Evolutionary conservation across 1,140 invertebrate species (phyloP).

Genomic region (Papilio polytes): DNA sequence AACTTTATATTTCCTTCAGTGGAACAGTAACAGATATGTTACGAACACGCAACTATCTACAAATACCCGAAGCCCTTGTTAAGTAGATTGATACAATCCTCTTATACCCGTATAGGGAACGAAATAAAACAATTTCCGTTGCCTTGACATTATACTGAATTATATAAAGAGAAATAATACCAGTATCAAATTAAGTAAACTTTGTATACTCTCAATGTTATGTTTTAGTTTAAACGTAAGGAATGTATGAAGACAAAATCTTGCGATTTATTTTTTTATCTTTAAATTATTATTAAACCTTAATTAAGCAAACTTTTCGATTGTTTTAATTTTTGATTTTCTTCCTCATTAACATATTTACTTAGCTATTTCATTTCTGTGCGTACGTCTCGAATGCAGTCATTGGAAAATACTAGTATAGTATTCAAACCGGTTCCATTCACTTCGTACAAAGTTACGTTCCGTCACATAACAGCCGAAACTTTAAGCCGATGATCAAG

Average conservation of each 20-base stretch:
- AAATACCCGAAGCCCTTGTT: slow-evolving; percentile 10
- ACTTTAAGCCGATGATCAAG: slow-evolving; percentile 52
- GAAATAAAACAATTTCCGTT: slow-evolving; percentile 5
- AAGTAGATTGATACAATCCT: slow-evolving; percentile 13
- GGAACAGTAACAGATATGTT: neutral
- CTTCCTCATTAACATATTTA: neutral
- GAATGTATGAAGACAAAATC: too few relatives aligned
- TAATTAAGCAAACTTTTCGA: too few relatives aligned
- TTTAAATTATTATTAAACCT: too few relatives aligned
- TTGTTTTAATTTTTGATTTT: neutral
- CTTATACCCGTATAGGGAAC: neutral
- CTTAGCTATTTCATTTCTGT: neutral
- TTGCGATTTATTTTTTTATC: too few relatives aligned
- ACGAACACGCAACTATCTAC: neutral
- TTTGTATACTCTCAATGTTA: too few relatives aligned
- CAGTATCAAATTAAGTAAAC: too few relatives aligned
- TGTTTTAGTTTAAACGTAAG: too few relatives aligned
- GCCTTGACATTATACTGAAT: neutral
- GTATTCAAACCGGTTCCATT: slow-evolving; percentile 53
- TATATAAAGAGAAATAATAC: neutral
- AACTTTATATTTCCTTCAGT: neutral
- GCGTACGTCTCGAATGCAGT: neutral
- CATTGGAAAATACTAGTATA: slow-evolving; percentile 14
- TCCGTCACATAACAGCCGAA: slow-evolving; percentile 58
- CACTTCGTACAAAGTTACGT: slow-evolving; percentile 53